Percentiles rank a stretch among this genome's conserved stretches.
phyloP scores from a whole-genome alignment of 2,888 invertebrate species.

The Stenurella melanura region DNA sequence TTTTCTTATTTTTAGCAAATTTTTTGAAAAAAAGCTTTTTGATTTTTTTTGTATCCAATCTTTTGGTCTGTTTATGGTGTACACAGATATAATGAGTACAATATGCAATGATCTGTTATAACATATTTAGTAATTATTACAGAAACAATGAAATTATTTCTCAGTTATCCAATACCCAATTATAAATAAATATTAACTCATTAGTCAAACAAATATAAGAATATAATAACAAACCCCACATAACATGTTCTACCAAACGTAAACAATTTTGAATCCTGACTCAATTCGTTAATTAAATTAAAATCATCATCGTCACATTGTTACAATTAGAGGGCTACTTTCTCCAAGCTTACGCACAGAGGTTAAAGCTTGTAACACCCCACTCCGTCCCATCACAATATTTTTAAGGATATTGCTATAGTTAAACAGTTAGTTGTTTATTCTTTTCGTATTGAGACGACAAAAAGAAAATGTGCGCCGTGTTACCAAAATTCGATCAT shows the following conservation, averaged over 20 bases:
- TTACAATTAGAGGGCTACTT: background rate
- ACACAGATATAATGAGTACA: too few relatives aligned
- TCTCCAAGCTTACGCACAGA: background rate
- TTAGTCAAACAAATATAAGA: background rate
- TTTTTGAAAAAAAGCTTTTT: too few relatives aligned
- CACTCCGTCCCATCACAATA: background rate
- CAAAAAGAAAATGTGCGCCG: background rate
- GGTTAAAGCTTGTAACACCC: constrained; percentile 4
- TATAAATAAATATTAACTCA: background rate
- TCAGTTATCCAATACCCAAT: background rate
- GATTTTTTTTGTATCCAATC: too few relatives aligned
- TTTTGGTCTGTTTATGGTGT: too few relatives aligned
- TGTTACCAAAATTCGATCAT: background rate
- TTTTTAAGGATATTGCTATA: constrained; percentile 4
- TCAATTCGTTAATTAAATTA: background rate
- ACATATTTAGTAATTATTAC: background rate
- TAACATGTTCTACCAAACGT: constrained; percentile 2
- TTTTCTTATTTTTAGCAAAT: too few relatives aligned
- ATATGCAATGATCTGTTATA: too few relatives aligned
- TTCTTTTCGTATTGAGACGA: background rate
- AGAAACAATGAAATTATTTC: constrained; percentile 7
- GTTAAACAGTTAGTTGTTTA: background rate
- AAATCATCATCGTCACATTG: background rate
- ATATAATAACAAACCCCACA: background rate
- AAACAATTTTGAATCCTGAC: background rate